Conservation (phyloP, 2,797 vertebrate species). For the Emydoidea blandingii region DNA sequence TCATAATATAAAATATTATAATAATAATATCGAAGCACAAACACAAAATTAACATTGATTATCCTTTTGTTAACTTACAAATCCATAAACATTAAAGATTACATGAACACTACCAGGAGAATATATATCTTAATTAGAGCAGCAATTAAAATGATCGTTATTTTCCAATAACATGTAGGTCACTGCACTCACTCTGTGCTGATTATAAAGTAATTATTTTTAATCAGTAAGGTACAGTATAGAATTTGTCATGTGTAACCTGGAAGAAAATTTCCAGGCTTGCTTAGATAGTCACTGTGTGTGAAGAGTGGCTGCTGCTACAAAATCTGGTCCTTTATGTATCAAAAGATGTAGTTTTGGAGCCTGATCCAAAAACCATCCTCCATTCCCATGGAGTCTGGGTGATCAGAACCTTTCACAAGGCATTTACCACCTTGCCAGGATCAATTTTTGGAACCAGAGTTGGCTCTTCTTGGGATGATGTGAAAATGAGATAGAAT, state of each 20-base stretch:
- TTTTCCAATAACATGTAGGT: conserved; percentile 51
- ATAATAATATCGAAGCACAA: not conserved
- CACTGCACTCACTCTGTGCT: conserved; percentile 51
- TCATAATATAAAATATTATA: not conserved
- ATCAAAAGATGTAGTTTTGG: conserved; percentile 10
- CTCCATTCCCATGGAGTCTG: not conserved
- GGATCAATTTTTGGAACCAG: not conserved
- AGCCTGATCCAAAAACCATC: conserved; percentile 1
- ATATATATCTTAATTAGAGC: conserved; percentile 42
- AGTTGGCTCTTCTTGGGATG: conserved; percentile 11
- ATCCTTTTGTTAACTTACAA: conserved; percentile 4
- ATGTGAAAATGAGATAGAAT: too few species aligned
- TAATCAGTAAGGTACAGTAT: conserved; percentile 14
- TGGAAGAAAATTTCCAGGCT: conserved; percentile 37
- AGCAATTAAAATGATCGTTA: conserved; percentile 66
- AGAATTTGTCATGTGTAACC: conserved; percentile 54
- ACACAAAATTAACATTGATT: not conserved
- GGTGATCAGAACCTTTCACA: not conserved
- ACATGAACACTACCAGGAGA: not conserved
- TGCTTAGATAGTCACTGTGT: not conserved
- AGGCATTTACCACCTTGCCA: not conserved
- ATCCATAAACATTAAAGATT: conserved; percentile 26
- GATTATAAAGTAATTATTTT: conserved; percentile 70
- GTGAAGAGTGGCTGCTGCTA: conserved; percentile 15
- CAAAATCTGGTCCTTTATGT: not conserved